Conservation (phyloP, 2,113 vertebrate genomes). For the Lophura nycthemera region DNA sequence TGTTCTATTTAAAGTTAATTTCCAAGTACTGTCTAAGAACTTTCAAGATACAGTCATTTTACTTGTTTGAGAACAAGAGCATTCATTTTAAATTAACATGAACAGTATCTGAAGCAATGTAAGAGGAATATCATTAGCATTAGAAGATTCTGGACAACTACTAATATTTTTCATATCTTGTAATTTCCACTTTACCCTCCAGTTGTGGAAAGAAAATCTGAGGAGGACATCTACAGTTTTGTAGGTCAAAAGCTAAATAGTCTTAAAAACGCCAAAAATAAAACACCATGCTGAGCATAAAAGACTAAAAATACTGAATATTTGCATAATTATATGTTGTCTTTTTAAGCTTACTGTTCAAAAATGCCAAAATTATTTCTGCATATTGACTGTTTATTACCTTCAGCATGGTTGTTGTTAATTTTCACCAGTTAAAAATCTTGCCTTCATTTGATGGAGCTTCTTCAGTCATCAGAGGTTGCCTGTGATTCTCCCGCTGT, state of each 20-base stretch:
- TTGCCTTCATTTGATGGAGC: neutral
- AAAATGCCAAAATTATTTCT: neutral
- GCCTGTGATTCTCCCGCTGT: neutral
- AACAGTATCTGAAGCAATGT: neutral
- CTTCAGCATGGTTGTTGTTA: neutral
- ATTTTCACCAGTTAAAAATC: constrained; percentile 18
- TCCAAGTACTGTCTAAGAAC: neutral
- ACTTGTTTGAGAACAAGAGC: neutral
- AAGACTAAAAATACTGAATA: neutral
- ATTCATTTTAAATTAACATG: neutral
- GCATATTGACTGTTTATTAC: neutral
- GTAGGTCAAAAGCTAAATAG: neutral
- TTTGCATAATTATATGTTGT: neutral
- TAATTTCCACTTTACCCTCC: neutral
- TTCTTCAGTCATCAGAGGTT: neutral
- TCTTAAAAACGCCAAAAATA: neutral
- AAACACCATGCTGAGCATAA: neutral
- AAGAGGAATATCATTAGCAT: neutral
- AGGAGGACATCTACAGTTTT: neutral
- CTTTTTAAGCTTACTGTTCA: neutral
- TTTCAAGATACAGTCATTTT: neutral
- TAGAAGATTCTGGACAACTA: neutral
- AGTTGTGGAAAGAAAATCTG: neutral
- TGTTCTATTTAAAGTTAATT: neutral
- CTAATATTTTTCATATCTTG: neutral